A percentile compares a stretch with the other conserved stretches of the same genome.
Conservation (phyloP, 1,140 invertebrate genomes). For the Daktulosphaira vitifoliae region DNA sequence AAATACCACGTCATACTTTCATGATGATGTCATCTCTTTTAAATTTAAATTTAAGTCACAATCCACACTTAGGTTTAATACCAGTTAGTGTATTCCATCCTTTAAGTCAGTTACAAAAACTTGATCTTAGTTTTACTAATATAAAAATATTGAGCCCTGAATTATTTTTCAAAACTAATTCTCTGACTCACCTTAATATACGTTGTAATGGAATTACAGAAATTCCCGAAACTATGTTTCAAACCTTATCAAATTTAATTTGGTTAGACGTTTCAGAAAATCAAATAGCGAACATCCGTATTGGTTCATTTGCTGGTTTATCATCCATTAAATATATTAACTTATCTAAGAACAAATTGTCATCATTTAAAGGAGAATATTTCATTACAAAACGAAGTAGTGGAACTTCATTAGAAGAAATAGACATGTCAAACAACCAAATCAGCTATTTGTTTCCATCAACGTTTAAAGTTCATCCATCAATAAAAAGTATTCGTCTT, state of each 20-base stretch:
- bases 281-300: constrained; percentile 63
- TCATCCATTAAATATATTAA: constrained; percentile 60
- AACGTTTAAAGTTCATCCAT: constrained; percentile 70
- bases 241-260: constrained; percentile 61
- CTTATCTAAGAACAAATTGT: constrained; percentile 60
- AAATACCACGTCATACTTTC: constrained; percentile 59
- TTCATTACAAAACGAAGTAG: constrained; percentile 54
- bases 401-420: constrained; percentile 55
- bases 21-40: constrained; percentile 56
- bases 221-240: constrained; percentile 61
- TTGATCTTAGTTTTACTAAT: constrained; percentile 66
- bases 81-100: constrained; percentile 52
- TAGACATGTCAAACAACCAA: constrained; percentile 67
- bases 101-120: constrained; percentile 50
- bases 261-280: constrained; percentile 65
- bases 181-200: constrained; percentile 56
- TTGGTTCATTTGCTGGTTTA: constrained; percentile 55
- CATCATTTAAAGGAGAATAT: constrained; percentile 68
- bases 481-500: constrained; percentile 58
- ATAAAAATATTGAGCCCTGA: constrained; percentile 61
- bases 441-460: constrained; percentile 69
- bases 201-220: constrained; percentile 59
- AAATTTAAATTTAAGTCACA: constrained; percentile 69
- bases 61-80: constrained; percentile 56
- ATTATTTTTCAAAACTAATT: constrained; percentile 57